These are phyloP conservation scores for Procambarus clarkii DNA, from an alignment of 1,140 invertebrate species.

Conservation along the genomic window DNA sequence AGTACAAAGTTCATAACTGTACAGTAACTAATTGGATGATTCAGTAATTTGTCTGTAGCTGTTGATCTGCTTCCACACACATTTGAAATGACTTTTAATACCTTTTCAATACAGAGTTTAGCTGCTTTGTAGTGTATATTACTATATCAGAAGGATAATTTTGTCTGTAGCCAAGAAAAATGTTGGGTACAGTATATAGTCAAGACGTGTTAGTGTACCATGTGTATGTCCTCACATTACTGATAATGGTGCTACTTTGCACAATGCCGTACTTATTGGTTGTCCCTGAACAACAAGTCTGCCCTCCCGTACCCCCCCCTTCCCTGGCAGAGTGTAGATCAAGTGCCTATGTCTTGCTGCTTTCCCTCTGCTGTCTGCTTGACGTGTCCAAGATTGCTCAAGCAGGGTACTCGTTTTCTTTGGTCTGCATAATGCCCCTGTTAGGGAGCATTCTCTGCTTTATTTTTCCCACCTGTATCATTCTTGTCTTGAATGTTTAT, in stretches of 20 bases:
- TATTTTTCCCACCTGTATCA: slow-evolving; percentile 17
- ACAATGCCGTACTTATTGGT: slow-evolving; percentile 61
- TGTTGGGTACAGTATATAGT: slow-evolving; percentile 55
- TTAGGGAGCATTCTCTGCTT: slow-evolving; percentile 40
- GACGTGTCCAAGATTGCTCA: slow-evolving; percentile 49
- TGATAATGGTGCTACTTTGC: slow-evolving; percentile 58
- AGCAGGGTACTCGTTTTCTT: slow-evolving; percentile 55
- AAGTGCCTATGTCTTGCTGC: slow-evolving; percentile 59
- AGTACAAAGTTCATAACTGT: slow-evolving; percentile 63
- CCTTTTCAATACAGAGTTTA: slow-evolving; percentile 61
- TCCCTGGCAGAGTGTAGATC: slow-evolving; percentile 60
- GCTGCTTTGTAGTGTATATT: slow-evolving; percentile 62
- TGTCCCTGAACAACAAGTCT: slow-evolving; percentile 51
- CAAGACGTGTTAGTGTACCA: slow-evolving; percentile 55
- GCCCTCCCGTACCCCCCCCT: slow-evolving; percentile 34
- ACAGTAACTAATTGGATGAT: slow-evolving; percentile 52
- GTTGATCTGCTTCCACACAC: slow-evolving; percentile 63
- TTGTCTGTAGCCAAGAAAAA: slow-evolving; percentile 44
- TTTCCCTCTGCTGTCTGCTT: slow-evolving; percentile 53
- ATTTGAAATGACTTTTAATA: slow-evolving; percentile 62
- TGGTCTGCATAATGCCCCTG: slow-evolving; percentile 39
- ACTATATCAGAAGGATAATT: slow-evolving; percentile 41
- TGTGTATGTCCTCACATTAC: slow-evolving; percentile 59
- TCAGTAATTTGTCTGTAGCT: slow-evolving; percentile 60
- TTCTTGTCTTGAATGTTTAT: slow-evolving; percentile 1